Evolutionary conservation across 1,140 invertebrate species (phyloP).

Genomic region (Nephila pilipes): DNA sequence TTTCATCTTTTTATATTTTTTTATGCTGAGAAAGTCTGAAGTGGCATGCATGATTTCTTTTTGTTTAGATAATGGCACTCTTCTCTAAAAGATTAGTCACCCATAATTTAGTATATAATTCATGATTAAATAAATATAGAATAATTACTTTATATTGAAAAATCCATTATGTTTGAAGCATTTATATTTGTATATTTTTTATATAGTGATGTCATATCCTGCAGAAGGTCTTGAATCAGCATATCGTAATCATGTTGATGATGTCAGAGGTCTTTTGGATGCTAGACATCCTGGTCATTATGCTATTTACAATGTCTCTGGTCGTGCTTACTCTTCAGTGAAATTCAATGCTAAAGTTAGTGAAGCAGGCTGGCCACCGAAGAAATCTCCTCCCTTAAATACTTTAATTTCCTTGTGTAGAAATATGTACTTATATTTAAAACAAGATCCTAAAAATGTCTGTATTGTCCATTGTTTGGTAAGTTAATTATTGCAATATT

Average conservation of each 20-base stretch:
- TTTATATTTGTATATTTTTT: not conserved
- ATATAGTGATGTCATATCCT: conserved; percentile 94
- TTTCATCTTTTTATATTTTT: too few relatives aligned
- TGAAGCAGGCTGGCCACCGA: conserved; percentile 84
- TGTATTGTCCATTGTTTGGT: conserved; percentile 93
- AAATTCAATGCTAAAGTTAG: conserved; percentile 84
- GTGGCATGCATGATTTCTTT: too few relatives aligned
- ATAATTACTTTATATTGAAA: too few relatives aligned
- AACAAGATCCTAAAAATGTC: conserved; percentile 89
- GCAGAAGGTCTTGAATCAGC: conserved; percentile 96
- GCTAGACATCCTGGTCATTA: conserved; percentile 88
- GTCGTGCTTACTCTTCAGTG: conserved; percentile 84
- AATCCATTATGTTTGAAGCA: too few relatives aligned
- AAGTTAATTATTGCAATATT: conserved; percentile 80
- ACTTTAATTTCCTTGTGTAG: conserved; percentile 91
- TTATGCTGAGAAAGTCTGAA: too few relatives aligned
- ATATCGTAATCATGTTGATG: conserved; percentile 95
- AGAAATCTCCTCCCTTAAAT: conserved; percentile 88
- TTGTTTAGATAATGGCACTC: too few relatives aligned
- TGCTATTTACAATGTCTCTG: conserved; percentile 91
- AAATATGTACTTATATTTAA: conserved; percentile 92
- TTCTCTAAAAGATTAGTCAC: too few relatives aligned
- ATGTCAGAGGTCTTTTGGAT: conserved; percentile 86
- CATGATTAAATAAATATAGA: too few relatives aligned
- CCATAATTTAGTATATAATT: too few relatives aligned